Evolutionary conservation across 2,888 invertebrate species (phyloP).

Genomic region (Lepidonotus clava): DNA sequence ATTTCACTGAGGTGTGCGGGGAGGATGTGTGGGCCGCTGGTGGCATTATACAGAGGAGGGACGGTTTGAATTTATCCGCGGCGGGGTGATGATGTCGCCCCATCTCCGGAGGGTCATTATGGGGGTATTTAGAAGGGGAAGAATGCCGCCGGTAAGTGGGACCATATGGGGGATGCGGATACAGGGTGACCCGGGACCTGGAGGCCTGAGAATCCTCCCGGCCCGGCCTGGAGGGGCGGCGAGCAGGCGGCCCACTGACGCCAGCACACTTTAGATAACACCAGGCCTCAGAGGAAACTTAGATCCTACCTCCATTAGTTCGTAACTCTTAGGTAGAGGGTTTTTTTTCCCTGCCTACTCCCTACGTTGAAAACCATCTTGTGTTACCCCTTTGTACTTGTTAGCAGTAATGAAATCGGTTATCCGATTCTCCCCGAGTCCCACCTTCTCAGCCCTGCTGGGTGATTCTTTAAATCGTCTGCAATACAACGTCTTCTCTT

Average conservation of each 20-base stretch:
- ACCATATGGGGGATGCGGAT: constrained; percentile 47
- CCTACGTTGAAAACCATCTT: background rate
- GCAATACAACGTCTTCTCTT: no score
- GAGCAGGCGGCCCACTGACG: background rate
- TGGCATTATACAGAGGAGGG: no score
- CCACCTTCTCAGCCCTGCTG: no score
- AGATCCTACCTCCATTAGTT: constrained; percentile 7
- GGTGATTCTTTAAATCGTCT: background rate
- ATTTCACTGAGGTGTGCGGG: background rate
- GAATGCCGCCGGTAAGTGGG: constrained; percentile 43
- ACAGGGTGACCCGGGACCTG: background rate
- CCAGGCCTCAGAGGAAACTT: constrained; percentile 11
- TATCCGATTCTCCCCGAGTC: background rate
- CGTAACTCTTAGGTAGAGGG: background rate
- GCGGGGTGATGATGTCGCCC: background rate
- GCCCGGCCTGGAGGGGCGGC: background rate
- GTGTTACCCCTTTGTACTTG: background rate
- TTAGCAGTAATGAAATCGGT: background rate
- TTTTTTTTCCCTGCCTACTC: background rate
- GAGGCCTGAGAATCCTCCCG: background rate
- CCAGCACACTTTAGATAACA: constrained; percentile 33
- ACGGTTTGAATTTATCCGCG: background rate
- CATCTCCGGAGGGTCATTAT: background rate
- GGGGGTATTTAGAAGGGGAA: constrained; percentile 42
- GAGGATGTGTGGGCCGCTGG: background rate